These are phyloP conservation scores for Lasioglossum baleicum DNA, from an alignment of 1,140 invertebrate genomes.

Conservation along the genomic window DNA sequence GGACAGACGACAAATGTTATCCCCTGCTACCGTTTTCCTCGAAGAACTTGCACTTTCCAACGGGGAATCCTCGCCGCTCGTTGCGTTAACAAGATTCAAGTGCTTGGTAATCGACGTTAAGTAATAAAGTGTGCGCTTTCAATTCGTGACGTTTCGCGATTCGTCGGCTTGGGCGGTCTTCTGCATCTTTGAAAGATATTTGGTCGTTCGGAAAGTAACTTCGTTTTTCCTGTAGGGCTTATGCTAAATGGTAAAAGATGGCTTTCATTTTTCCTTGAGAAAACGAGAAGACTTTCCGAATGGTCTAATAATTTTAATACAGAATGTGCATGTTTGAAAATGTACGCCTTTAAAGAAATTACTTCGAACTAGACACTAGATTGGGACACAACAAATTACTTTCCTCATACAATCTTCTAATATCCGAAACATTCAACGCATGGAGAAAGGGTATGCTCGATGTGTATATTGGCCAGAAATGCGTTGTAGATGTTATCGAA, in stretches of 20 bases:
- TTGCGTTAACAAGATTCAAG: constrained; percentile 22
- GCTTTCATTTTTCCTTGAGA: too few species aligned
- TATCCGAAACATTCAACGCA: too few species aligned
- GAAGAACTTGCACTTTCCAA: constrained; percentile 8
- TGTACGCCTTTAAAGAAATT: too few species aligned
- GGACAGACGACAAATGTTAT: constrained; percentile 30
- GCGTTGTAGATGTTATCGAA: neutral
- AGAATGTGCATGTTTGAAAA: too few species aligned
- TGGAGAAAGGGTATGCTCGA: neutral
- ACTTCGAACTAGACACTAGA: too few species aligned
- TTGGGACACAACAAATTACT: too few species aligned
- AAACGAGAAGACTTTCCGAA: too few species aligned
- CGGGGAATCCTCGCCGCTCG: neutral
- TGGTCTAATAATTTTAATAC: too few species aligned
- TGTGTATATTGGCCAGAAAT: neutral
- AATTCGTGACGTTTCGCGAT: constrained; percentile 10
- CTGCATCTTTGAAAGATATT: neutral
- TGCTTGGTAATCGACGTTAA: constrained; percentile 25
- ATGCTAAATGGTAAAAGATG: too few species aligned
- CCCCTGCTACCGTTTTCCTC: constrained; percentile 45
- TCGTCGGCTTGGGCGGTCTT: neutral
- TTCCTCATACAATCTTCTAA: too few species aligned
- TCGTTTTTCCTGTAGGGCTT: too few species aligned
- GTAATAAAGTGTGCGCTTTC: neutral
- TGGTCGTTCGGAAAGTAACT: neutral